Base-by-base conservation (phyloP, 2,797 vertebrate genomes). In the Cyclopterus lumpus region DNA sequence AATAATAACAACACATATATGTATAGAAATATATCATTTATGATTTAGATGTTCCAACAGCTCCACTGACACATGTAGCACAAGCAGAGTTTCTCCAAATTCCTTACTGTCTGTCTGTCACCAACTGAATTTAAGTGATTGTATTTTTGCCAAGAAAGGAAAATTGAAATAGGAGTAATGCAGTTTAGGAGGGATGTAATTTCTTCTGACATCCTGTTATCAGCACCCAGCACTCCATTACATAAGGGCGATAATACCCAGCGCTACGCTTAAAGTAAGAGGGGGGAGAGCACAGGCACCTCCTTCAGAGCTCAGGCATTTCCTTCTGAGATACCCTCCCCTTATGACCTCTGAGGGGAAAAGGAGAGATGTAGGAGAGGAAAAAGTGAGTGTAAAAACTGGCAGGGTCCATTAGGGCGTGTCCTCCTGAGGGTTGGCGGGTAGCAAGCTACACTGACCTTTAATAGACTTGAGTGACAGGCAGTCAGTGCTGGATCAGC, bases 241-340 rank as follows among this genome's bases (percentile, higher is more conserved):
- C 81, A 90, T 89, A 87, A 91, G 84, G 65, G 77, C 59, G 66
- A 89, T 85, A 90, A 91, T 79, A 91, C 89, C 75, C 81, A 80
- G 73, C 73, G 88, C 83, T 80, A 69, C 40, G 79, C 73, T 80
- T 73, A 86, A 90, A 84, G 79, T 86, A 88, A 77, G 49, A 48
- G 49, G 24, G 24, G 24, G 53, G 70, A 77, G 14, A 40, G 69
- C 26, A 34, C 78, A 86, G 79, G 86, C 88, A 88, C 80, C 90
- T 93, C 90, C 90, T 92, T 91, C 86, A 79, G 85, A 83, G 84
- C 89, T 88, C 82, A 89, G 93, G 89, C 90, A 93, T 94, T 93
- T 94, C 92, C 92, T 93, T 91, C 77, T 90, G 91, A 91, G 91
- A 92, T 90, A 93, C 86, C 87, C 91, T 92, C 88, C 78, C 84